Conservation (phyloP, 2,797 vertebrate species). For the Sebastes kiyomatsui region DNA sequence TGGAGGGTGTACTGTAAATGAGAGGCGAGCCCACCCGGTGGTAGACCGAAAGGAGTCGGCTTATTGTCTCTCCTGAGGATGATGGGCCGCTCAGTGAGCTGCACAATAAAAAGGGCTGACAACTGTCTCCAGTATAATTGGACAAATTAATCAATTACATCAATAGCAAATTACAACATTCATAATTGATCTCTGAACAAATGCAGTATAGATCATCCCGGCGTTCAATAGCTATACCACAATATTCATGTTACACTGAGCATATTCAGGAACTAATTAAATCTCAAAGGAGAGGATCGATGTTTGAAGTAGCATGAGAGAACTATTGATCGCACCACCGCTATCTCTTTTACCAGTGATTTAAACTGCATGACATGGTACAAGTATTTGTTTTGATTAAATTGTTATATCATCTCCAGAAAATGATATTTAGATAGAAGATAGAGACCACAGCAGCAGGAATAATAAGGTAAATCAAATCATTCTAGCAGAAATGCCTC, state of each 20-base stretch:
- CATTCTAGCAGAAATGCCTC: background rate
- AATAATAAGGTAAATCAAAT: background rate
- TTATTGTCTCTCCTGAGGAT: conserved; percentile 46
- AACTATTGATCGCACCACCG: conserved; percentile 63
- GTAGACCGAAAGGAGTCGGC: background rate
- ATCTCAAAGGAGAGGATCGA: conserved; percentile 77
- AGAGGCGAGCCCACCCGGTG: background rate
- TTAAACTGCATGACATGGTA: conserved; percentile 46
- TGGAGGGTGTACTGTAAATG: background rate
- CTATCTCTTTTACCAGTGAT: conserved; percentile 48
- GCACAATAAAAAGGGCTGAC: conserved; percentile 63
- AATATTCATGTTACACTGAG: conserved; percentile 75
- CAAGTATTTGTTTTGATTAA: conserved; percentile 39
- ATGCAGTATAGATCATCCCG: conserved; percentile 66
- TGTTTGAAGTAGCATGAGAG: conserved; percentile 66
- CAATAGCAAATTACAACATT: conserved; percentile 82
- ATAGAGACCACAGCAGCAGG: background rate
- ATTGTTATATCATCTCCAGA: conserved; percentile 15
- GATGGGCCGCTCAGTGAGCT: conserved; percentile 57
- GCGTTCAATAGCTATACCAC: conserved; percentile 61
- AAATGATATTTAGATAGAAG: background rate
- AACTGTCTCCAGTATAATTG: conserved; percentile 71
- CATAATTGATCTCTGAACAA: conserved; percentile 76
- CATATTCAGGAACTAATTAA: conserved; percentile 80
- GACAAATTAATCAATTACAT: conserved; percentile 76